A percentile compares a stretch with the other conserved stretches of the same genome.
Evolutionary conservation across 2,888 invertebrate species (phyloP).

Genomic region (Chloroclystis v-ata): DNA sequence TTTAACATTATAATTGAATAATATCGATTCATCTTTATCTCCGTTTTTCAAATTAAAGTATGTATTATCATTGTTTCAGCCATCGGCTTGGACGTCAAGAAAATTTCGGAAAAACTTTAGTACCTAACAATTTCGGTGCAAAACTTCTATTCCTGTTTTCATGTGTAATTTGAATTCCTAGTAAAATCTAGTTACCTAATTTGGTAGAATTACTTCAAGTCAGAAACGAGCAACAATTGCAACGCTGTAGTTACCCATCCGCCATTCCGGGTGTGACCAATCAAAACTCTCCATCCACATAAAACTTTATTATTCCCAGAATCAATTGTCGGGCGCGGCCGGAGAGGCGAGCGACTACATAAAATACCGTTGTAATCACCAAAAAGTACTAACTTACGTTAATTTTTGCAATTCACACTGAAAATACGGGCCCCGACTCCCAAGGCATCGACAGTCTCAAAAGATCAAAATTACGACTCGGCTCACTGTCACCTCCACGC

Average conservation of each 20-base stretch:
- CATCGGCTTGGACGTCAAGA: too few species aligned
- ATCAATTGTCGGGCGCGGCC: constrained; percentile 53
- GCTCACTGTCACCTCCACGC: too few species aligned
- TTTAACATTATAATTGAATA: too few species aligned
- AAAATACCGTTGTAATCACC: constrained; percentile 55
- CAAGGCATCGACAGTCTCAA: background rate
- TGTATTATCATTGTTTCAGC: too few species aligned
- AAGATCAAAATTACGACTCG: background rate
- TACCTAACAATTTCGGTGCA: too few species aligned
- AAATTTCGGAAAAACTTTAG: too few species aligned
- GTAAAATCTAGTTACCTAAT: too few species aligned
- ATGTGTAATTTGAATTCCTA: too few species aligned
- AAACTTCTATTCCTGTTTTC: too few species aligned
- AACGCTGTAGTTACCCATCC: background rate
- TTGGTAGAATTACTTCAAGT: too few species aligned
- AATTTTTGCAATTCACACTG: constrained; percentile 42
- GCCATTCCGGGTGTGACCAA: constrained; percentile 36
- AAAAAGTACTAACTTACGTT: constrained; percentile 43
- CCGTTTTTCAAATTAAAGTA: too few species aligned
- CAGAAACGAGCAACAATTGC: constrained; percentile 2
- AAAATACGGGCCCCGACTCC: constrained; percentile 1
- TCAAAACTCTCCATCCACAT: constrained; percentile 47
- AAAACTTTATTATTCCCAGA: constrained; percentile 59
- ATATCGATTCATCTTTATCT: too few species aligned
- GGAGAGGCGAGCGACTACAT: constrained; percentile 44